Base-by-base conservation (phyloP, 2,888 invertebrate genomes). In the Drosophila histrio region DNA sequence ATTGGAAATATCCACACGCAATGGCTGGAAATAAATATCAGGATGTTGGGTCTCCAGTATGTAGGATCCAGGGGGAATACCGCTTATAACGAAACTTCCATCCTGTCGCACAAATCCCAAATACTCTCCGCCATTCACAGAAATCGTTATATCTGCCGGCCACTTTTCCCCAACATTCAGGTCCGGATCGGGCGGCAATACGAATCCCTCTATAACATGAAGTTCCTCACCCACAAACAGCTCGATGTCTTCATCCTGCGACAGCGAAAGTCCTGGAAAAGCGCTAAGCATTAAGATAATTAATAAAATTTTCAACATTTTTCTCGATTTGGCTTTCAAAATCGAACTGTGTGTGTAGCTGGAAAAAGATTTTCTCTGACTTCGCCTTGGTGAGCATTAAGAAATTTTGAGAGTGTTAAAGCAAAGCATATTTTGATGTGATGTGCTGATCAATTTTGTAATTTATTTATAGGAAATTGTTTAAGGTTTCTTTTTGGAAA, bases 1-100 rank as follows among this genome's bases (percentile, higher is more conserved):
- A 0, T 96, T 96, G 90, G 97, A 98, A 59, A 99, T 98, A 92
- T 99, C 99, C 2, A 99, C 97, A 67, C 99, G 93, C 1, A 91
- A 73, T 63, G 98, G 96, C 90, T 99, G 98, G 91, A 98, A 99
- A 71, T 95, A 94, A 87, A 95, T 97, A 89, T 97, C 96, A 0
- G 98, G 96, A 92, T 98, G 95, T 15, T 97, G 92, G 1, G 98
- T 95, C 93, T 99, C 98, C 0, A 99, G 93, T 6, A 99, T 94
- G 91, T 98, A 98, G 0, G 98, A 98, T 2, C 98, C 98, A 0
- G 96, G 94, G 0, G 97, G 96, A 0, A 99, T 93, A 84, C 97
- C 97, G 85, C 96, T 95, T 24, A 99, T 94, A 1, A 94, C 92
- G 91, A 99, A 99, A 2, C 95, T 94, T 7, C 99, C 99, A 92